Evolutionary conservation across 2,888 invertebrate species (phyloP).

Genomic region (Xestia c-nigrum): DNA sequence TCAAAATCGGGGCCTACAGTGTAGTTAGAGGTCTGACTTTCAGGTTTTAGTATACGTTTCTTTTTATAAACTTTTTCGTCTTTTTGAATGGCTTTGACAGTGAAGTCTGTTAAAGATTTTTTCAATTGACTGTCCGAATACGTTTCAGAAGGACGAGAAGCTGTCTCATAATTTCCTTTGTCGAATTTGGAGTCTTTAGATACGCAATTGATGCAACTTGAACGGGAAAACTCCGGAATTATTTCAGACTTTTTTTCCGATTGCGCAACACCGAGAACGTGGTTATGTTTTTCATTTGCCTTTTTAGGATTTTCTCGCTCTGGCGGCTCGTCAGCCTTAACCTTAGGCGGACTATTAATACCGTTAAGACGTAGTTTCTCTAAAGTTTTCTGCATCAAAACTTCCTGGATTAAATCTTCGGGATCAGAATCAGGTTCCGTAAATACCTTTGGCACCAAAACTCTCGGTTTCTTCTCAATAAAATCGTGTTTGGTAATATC

Average conservation of each 20-base stretch:
- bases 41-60: conserved; percentile 56
- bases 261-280: neutral
- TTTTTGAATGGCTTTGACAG: conserved; percentile 58
- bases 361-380: conserved; percentile 29
- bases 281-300: neutral
- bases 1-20: conserved; percentile 73
- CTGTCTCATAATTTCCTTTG: neutral
- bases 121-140: conserved; percentile 11
- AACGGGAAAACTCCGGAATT: conserved; percentile 7
- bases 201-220: neutral
- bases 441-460: conserved; percentile 35
- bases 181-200: conserved; percentile 1
- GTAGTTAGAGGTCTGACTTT: conserved; percentile 58
- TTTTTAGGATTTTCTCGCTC: neutral
- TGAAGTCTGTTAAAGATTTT: conserved; percentile 20
- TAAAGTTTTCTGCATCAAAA: conserved; percentile 38
- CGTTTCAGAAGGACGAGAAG: neutral
- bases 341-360: neutral
- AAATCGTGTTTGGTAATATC: neutral
- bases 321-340: neutral
- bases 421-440: conserved; percentile 46
- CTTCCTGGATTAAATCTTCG: conserved; percentile 55
- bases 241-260: neutral
- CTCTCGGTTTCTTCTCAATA: conserved; percentile 37
- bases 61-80: conserved; percentile 71